Evolutionary conservation across 2,888 invertebrate species (phyloP).

Genomic region (Dynastes maya): DNA sequence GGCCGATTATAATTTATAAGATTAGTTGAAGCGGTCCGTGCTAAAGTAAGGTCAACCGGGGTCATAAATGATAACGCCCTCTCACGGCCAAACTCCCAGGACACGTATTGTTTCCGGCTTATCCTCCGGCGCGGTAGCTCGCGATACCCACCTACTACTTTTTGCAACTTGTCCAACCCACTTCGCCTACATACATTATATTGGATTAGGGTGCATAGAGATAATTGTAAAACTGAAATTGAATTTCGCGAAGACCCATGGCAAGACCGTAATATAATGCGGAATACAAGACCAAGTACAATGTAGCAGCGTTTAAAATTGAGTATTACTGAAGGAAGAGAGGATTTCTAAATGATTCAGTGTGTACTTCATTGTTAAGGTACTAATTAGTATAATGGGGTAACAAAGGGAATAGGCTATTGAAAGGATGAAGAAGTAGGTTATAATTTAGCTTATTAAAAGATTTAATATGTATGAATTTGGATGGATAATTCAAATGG

Average conservation of each 20-base stretch:
- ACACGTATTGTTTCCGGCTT: slow-evolving; percentile 24
- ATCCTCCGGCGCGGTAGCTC: neutral
- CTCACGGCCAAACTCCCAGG: neutral
- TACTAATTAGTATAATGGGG: too few relatives aligned
- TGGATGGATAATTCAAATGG: too few relatives aligned
- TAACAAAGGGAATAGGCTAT: too few relatives aligned
- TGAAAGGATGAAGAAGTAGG: too few relatives aligned
- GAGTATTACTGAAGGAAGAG: neutral
- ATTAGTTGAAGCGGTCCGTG: slow-evolving; percentile 31
- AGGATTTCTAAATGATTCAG: too few relatives aligned
- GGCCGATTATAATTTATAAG: slow-evolving; percentile 37
- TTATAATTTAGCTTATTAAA: too few relatives aligned
- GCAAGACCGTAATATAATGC: neutral
- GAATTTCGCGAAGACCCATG: slow-evolving; percentile 1
- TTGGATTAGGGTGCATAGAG: neutral
- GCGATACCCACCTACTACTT: neutral
- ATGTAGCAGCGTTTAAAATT: neutral
- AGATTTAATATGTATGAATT: too few relatives aligned
- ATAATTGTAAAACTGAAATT: slow-evolving; percentile 20
- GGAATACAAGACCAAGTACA: neutral
- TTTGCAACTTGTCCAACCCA: neutral
- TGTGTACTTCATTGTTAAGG: too few relatives aligned
- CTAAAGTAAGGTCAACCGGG: slow-evolving; percentile 32
- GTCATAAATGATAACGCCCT: slow-evolving; percentile 34
- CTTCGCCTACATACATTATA: neutral